Percentiles rank a stretch among this genome's conserved stretches.
Evolutionary conservation across 2,797 vertebrate genomes (phyloP).

Genomic region (Gallinago stenura): DNA sequence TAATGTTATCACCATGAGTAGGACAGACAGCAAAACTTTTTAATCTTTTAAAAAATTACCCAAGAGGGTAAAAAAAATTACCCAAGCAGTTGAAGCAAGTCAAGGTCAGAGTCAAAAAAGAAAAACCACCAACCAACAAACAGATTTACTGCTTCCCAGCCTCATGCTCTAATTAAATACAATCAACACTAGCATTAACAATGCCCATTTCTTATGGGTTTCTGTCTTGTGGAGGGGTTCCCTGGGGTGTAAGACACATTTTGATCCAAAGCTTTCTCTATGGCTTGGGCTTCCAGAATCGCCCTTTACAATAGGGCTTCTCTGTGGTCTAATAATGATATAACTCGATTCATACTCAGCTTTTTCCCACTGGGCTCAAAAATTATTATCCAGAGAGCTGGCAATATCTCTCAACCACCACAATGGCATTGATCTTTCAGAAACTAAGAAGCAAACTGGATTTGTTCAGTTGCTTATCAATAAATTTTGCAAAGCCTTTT

Average conservation of each 20-base stretch:
- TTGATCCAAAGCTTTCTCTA: background rate
- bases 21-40: background rate
- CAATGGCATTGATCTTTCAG: background rate
- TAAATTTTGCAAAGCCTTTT: background rate
- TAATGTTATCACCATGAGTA: background rate
- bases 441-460: background rate
- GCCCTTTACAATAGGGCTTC: background rate
- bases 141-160: conserved; percentile 34
- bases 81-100: background rate
- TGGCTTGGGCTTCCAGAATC: background rate
- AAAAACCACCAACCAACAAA: background rate
- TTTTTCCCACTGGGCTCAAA: background rate
- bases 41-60: background rate
- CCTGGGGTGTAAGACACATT: background rate
- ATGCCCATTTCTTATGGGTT: background rate
- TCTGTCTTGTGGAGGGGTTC: background rate
- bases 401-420: background rate
- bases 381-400: background rate
- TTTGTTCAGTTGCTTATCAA: background rate
- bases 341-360: background rate
- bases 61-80: background rate
- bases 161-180: conserved; percentile 40
- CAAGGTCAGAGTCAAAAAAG: background rate
- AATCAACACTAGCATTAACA: conserved; percentile 43
- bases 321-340: background rate